These are phyloP conservation scores for Diplazon laetatorius DNA, from an alignment of 2,888 invertebrate species.

Conservation along the genomic window DNA sequence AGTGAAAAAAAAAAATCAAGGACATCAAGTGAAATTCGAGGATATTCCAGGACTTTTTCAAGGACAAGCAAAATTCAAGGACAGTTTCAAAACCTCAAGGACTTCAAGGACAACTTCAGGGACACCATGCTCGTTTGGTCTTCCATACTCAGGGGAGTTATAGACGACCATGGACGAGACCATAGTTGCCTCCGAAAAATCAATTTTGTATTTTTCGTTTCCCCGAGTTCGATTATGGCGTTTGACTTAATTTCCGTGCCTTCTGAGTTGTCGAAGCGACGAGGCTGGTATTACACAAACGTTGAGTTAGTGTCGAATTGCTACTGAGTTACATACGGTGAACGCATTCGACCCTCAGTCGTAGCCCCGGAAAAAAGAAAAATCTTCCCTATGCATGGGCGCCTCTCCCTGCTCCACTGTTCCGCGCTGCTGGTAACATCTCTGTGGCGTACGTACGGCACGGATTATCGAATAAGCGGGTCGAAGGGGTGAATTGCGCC, in stretches of 20 bases:
- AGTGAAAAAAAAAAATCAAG: too few relatives aligned
- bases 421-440: neutral
- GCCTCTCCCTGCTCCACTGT: constrained; percentile 22
- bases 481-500: constrained; percentile 38
- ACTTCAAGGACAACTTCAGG: too few relatives aligned
- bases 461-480: constrained; percentile 5
- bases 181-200: constrained; percentile 19
- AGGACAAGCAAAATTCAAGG: too few relatives aligned
- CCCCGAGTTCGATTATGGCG: constrained; percentile 37
- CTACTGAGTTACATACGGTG: constrained; percentile 45
- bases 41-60: too few relatives aligned
- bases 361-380: constrained; percentile 30
- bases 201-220: constrained; percentile 13
- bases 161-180: constrained; percentile 51
- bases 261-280: constrained; percentile 10
- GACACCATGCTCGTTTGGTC: constrained; percentile 48
- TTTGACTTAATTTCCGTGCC: constrained; percentile 1
- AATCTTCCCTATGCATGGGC: constrained; percentile 12
- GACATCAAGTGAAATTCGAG: too few relatives aligned
- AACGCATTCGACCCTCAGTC: constrained; percentile 59
- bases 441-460: neutral
- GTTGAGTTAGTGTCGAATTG: constrained; percentile 38
- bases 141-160: neutral
- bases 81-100: too few relatives aligned
- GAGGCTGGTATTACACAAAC: constrained; percentile 46